Conservation (phyloP, 2,888 invertebrate genomes). For the Griposia aprilina region DNA sequence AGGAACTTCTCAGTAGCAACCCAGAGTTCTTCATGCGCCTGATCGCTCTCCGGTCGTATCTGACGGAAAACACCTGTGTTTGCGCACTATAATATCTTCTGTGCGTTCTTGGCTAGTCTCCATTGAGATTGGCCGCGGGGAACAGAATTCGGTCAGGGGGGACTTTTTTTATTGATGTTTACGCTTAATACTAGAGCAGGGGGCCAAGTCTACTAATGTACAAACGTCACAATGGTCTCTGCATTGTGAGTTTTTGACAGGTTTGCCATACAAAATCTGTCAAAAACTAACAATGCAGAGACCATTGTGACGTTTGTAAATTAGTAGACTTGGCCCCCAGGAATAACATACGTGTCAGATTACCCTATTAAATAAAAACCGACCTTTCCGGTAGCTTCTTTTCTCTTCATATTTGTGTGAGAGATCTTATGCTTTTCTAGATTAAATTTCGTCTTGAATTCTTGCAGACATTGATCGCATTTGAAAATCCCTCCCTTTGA, state of each 20-base stretch:
- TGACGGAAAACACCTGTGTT: not conserved
- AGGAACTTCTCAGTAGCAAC: not conserved
- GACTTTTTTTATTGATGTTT: slow-evolving; percentile 2
- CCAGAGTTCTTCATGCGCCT: not conserved
- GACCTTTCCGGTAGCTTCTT: slow-evolving; percentile 56
- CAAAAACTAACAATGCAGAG: no score
- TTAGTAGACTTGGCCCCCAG: no score
- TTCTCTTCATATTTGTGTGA: slow-evolving; percentile 58
- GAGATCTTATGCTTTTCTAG: slow-evolving; percentile 67
- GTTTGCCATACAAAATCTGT: no score
- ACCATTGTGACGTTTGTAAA: no score
- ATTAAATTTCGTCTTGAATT: slow-evolving; percentile 62
- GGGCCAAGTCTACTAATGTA: no score
- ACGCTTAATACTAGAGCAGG: not conserved
- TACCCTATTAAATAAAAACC: slow-evolving; percentile 10
- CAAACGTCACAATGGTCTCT: no score
- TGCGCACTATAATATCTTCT: not conserved
- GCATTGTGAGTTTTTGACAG: no score
- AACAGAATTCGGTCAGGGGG: not conserved
- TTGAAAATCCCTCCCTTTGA: slow-evolving; percentile 7
- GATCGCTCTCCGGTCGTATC: not conserved
- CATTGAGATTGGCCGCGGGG: not conserved
- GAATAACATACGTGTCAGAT: no score
- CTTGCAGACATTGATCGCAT: slow-evolving; percentile 71
- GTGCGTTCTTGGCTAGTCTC: not conserved